Percentiles rank a stretch among this genome's conserved stretches.
Evolutionary conservation across 2,888 invertebrate genomes (phyloP).

Genomic region (Callyntrura guangdongensis): DNA sequence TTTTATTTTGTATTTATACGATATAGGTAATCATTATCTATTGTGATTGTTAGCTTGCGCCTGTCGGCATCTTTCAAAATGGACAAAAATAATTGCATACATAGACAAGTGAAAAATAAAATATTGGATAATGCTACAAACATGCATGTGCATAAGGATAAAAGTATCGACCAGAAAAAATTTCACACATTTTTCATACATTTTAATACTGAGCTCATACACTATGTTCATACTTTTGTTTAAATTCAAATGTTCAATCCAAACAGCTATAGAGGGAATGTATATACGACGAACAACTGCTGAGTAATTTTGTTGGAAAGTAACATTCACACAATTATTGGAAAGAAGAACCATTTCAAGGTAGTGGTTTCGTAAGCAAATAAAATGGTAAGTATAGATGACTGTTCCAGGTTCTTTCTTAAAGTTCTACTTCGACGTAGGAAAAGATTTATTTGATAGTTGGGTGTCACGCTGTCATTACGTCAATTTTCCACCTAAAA

Average conservation of each 20-base stretch:
- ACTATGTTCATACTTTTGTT: slow-evolving; percentile 18
- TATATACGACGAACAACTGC: no score
- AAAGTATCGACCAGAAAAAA: background rate
- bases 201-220: slow-evolving; percentile 39
- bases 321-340: background rate
- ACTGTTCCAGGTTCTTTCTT: background rate
- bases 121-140: background rate
- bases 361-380: background rate
- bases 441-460: background rate
- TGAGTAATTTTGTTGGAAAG: slow-evolving; percentile 8
- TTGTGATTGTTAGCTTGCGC: slow-evolving; percentile 20
- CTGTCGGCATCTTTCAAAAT: slow-evolving; percentile 33
- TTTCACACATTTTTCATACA: background rate
- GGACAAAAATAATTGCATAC: background rate
- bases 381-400: background rate
- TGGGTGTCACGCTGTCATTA: background rate
- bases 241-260: slow-evolving; percentile 9
- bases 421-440: background rate
- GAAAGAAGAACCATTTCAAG: background rate
- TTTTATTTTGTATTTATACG: slow-evolving; percentile 24
- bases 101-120: background rate
- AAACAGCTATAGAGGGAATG: no score
- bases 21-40: background rate
- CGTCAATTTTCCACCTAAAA: background rate
- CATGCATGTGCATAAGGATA: background rate